These are phyloP conservation scores for Acrocera orbiculus DNA, from an alignment of 2,888 invertebrate genomes.

Conservation along the genomic window DNA sequence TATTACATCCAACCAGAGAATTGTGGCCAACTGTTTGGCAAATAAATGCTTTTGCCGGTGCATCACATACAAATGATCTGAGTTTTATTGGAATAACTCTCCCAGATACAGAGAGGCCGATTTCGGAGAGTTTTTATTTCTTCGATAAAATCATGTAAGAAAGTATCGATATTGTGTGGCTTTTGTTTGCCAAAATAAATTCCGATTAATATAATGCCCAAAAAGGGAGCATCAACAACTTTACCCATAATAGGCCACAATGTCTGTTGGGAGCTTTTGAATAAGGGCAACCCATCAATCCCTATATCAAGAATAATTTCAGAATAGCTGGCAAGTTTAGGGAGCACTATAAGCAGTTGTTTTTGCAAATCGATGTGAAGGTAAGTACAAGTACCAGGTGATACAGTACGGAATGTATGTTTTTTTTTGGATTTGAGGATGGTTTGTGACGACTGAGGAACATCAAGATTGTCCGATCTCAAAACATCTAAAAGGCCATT, in stretches of 20 bases:
- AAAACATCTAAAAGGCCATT: neutral
- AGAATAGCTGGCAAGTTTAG: neutral
- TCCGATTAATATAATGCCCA: conserved; percentile 4
- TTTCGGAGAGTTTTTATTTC: conserved; percentile 2
- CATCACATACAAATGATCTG: conserved; percentile 5
- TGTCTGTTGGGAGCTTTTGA: conserved; percentile 1
- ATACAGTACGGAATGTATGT: conserved; percentile 2
- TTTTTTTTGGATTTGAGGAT: neutral
- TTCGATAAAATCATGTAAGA: conserved; percentile 4
- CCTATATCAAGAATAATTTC: conserved; percentile 5
- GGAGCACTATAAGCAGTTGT: neutral
- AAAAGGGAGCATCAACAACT: neutral
- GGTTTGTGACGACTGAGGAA: neutral
- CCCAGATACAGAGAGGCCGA: neutral
- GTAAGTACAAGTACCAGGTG: conserved; percentile 7
- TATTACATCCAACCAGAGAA: no score
- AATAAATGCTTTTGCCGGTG: conserved; percentile 4
- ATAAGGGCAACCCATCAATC: conserved; percentile 6
- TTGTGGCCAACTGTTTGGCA: neutral
- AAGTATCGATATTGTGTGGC: conserved; percentile 4
- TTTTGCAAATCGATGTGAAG: conserved; percentile 2
- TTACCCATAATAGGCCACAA: conserved; percentile 7
- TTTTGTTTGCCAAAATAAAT: conserved; percentile 4
- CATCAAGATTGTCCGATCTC: neutral
- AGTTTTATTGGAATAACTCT: conserved; percentile 1